Conservation (phyloP, 2,797 vertebrate species). For the Pipistrellus nathusii region DNA sequence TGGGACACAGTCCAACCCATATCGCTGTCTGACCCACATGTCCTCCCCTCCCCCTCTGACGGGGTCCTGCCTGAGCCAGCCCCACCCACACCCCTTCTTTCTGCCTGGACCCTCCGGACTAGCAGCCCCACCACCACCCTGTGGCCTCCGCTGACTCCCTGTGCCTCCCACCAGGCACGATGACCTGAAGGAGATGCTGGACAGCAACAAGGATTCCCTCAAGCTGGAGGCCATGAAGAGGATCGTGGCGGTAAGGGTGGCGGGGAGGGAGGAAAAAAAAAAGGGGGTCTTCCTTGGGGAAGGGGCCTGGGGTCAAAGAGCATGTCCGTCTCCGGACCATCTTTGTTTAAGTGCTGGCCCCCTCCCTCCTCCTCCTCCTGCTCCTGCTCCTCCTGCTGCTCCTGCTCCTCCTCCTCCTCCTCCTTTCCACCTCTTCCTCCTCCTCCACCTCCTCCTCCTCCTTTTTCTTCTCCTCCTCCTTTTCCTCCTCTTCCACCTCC, state of each 20-base stretch:
- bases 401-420: neutral
- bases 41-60: neutral
- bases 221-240: conserved; percentile 99
- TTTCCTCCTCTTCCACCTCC: too few species aligned
- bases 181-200: conserved; percentile 99
- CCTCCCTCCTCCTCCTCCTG: neutral
- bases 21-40: neutral
- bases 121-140: too few species aligned
- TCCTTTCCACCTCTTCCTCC: too few species aligned
- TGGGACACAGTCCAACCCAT: neutral
- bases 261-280: conserved; percentile 76
- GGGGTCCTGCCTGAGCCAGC: neutral
- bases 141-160: neutral
- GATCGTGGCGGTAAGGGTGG: conserved; percentile 94
- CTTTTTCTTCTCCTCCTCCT: too few species aligned
- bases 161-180: conserved; percentile 90
- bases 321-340: neutral
- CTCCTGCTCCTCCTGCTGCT: neutral
- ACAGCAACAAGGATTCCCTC: conserved; percentile 99
- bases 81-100: neutral
- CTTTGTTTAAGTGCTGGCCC: accelerated
- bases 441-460: too few species aligned
- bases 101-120: neutral
- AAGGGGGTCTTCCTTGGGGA: conserved; percentile 57
- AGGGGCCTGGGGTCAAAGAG: neutral